Evolutionary conservation across 2,888 invertebrate species (phyloP).

Genomic region (Parelbella ahira): DNA sequence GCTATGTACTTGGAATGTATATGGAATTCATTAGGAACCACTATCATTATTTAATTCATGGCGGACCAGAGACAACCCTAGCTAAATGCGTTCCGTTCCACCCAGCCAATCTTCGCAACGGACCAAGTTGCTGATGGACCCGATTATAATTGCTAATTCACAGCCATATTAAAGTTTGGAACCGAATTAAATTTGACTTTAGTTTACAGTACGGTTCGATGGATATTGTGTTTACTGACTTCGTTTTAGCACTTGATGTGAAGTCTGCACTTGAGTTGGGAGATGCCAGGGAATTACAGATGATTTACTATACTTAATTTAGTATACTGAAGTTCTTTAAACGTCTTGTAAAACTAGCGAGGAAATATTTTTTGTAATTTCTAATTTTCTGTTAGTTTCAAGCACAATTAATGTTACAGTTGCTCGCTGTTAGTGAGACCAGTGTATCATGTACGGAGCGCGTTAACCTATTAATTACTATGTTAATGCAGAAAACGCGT

Average conservation of each 20-base stretch:
- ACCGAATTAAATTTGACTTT: conserved; percentile 13
- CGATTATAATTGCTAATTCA: conserved; percentile 21
- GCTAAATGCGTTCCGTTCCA: not conserved
- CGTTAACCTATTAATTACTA: conserved; percentile 10
- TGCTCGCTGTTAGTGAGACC: not conserved
- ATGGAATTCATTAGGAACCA: too few relatives aligned
- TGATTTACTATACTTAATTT: too few relatives aligned
- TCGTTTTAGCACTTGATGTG: too few relatives aligned
- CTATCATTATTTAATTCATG: too few relatives aligned
- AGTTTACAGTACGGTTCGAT: conserved; percentile 10
- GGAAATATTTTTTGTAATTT: too few relatives aligned
- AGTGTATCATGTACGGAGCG: too few relatives aligned
- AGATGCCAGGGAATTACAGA: not conserved
- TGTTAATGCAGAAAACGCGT: conserved; percentile 16
- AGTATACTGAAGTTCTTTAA: too few relatives aligned
- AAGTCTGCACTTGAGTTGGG: too few relatives aligned
- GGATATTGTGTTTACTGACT: conserved; percentile 1
- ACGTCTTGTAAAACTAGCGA: too few relatives aligned
- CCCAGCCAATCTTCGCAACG: not conserved
- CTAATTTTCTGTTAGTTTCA: too few relatives aligned
- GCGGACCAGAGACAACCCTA: conserved; percentile 11
- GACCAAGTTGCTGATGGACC: conserved; percentile 7
- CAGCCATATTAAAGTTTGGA: conserved; percentile 13
- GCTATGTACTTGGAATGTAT: too few relatives aligned
- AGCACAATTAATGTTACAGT: not conserved